phyloP scores from a whole-genome alignment of 2,797 vertebrate genomes.

The Alectoris magna region DNA sequence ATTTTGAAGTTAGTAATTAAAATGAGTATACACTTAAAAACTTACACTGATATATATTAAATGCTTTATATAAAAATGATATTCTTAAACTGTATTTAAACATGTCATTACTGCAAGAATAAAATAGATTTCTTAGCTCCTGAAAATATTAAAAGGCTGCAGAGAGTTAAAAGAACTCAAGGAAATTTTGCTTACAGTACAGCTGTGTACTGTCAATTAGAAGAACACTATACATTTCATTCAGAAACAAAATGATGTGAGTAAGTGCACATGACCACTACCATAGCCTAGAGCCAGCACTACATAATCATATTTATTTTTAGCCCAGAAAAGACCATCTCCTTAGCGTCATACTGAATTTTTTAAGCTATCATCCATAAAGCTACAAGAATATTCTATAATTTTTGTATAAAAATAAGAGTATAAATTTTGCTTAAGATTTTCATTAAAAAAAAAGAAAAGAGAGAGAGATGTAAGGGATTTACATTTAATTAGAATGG shows the following conservation, averaged over 20 bases:
- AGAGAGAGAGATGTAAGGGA: background rate
- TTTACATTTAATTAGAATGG: background rate
- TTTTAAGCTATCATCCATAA: background rate
- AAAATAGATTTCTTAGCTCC: background rate
- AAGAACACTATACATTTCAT: background rate
- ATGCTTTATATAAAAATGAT: background rate
- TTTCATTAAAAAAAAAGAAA: background rate
- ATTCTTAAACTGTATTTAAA: background rate
- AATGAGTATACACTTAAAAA: background rate
- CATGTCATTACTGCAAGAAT: background rate
- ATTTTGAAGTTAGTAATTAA: background rate
- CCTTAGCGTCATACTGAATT: rapidly evolving
- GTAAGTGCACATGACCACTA: background rate
- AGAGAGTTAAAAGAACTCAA: background rate
- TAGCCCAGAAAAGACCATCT: background rate
- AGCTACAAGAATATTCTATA: background rate
- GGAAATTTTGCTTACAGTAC: background rate
- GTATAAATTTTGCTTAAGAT: background rate
- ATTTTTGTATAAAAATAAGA: background rate
- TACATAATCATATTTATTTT: background rate
- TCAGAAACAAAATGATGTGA: background rate
- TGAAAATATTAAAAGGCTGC: background rate
- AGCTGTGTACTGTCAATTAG: background rate
- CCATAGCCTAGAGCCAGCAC: rapidly evolving
- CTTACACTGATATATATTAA: background rate